Percentiles rank a stretch among this genome's conserved stretches.
Evolutionary conservation across 2,797 vertebrate species (phyloP).

Genomic region (Coilia nasus): DNA sequence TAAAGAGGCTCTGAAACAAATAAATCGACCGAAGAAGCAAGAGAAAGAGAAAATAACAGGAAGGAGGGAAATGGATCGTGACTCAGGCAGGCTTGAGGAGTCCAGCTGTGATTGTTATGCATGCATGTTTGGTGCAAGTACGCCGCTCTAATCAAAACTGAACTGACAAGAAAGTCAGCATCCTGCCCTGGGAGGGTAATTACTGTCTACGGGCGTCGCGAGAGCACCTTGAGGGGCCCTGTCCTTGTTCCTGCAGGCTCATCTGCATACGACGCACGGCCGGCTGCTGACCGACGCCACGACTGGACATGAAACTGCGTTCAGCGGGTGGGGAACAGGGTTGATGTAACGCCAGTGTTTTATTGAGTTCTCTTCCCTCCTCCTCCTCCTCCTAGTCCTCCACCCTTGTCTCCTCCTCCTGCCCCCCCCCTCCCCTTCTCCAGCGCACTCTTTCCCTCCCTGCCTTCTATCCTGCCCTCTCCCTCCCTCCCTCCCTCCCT

Average conservation of each 20-base stretch:
- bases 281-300: background rate
- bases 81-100: background rate
- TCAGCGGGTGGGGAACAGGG: background rate
- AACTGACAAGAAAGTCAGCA: background rate
- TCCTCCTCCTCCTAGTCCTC: too few relatives aligned
- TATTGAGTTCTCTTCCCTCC: background rate
- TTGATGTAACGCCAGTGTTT: background rate
- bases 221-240: background rate
- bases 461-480: too few relatives aligned
- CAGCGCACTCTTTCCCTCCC: too few relatives aligned
- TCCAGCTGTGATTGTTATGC: background rate
- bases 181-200: background rate
- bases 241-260: background rate
- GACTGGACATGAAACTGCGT: background rate
- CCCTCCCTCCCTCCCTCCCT: too few relatives aligned
- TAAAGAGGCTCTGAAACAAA: slow-evolving; percentile 4
- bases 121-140: background rate
- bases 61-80: background rate
- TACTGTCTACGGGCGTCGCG: background rate
- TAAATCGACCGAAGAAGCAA: background rate
- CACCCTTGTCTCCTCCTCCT: too few relatives aligned
- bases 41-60: too few relatives aligned
- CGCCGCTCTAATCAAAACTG: background rate
- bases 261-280: background rate
- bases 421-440: too few relatives aligned